Base-by-base conservation (phyloP, 2,113 vertebrate species). In the Nibea coibor region DNA sequence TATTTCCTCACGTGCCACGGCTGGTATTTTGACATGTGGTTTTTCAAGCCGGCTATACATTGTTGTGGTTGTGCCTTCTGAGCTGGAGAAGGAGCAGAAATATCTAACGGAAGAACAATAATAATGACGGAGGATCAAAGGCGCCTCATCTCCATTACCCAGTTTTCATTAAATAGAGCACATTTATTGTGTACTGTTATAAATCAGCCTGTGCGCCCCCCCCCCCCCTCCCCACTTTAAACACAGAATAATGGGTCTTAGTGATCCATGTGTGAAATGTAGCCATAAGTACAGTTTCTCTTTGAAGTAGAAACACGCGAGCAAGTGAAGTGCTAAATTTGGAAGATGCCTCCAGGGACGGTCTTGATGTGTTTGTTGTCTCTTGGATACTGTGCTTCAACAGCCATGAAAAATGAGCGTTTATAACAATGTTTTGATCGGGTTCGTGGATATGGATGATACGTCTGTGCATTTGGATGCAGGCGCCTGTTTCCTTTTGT, bases 241-340 rank as follows among this genome's bases (percentile, higher is more conserved):
- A 75, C 68, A 51, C 63, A 53, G 78, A 89, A 86, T 83, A 91
- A 85, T 87, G 65, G 72, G 26, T 80, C 47, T 70, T 56, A 57
- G 67, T 83, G 84, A 87, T 81, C 54, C 72, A 83, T 90, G 87
- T 86, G 89, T 87, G 86, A 91, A 84, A 85, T 81, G 83, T 72
- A 79, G 74, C 84, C 63, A 71, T 84, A 75, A 91, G 87, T 85
- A 87, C 61, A 72, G 78, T 82, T 86, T 85, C 82, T 78, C 85
- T 93, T 93, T 93, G 87, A 93, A 87, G 91, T 87, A 84, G 81
- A 83, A 90, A 89, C 85, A 89, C 72, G 78, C 72, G 57, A 84
- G 84, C 73, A 65, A 88, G 85, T 77, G 77, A 78, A 74, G 78
- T 53, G 91, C 93, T 93, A 91, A 91, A 94, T 91, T 88, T 91